A percentile compares a stretch with the other conserved stretches of the same genome.
phyloP scores from a whole-genome alignment of 1,140 invertebrate species.

The Zaprionus ghesquierei region DNA sequence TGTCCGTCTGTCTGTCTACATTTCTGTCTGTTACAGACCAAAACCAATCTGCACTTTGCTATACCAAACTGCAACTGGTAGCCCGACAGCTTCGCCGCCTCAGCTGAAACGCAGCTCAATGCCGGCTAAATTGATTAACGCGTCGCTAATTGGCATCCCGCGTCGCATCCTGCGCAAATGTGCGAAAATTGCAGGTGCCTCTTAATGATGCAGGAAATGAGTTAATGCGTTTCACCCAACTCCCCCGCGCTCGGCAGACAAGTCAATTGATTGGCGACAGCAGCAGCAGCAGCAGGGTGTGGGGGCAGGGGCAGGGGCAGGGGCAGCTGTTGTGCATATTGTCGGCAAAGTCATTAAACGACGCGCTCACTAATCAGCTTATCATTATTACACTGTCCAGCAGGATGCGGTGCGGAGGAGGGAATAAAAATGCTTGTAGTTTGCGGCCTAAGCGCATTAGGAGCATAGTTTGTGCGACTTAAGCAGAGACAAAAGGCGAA shows the following conservation, averaged over 20 bases:
- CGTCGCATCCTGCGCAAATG: conserved; percentile 26
- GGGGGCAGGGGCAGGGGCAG: not conserved
- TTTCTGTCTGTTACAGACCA: not conserved
- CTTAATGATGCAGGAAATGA: conserved; percentile 78
- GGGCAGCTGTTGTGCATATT: conserved; percentile 40
- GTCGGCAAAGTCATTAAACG: conserved; percentile 70
- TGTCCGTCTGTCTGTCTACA: not conserved
- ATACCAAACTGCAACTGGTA: not conserved
- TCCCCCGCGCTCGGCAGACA: conserved; percentile 14
- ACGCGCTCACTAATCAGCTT: conserved; percentile 71
- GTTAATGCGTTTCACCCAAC: conserved; percentile 52
- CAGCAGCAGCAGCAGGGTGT: not conserved
- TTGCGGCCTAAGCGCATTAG: conserved; percentile 62
- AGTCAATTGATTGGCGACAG: conserved; percentile 7
- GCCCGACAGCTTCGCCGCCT: too few species aligned
- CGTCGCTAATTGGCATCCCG: conserved; percentile 17
- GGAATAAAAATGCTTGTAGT: conserved; percentile 57
- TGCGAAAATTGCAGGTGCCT: conserved; percentile 68
- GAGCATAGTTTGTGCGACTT: conserved; percentile 41
- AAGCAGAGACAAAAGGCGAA: not conserved
- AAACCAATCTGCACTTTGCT: not conserved
- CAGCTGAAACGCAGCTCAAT: conserved; percentile 12
- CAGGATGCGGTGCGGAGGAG: not conserved
- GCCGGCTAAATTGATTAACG: conserved; percentile 46
- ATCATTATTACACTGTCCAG: conserved; percentile 65